A percentile compares a stretch with the other conserved stretches of the same genome.
Conservation (phyloP, 2,888 invertebrate species). For the Anodontia alba region DNA sequence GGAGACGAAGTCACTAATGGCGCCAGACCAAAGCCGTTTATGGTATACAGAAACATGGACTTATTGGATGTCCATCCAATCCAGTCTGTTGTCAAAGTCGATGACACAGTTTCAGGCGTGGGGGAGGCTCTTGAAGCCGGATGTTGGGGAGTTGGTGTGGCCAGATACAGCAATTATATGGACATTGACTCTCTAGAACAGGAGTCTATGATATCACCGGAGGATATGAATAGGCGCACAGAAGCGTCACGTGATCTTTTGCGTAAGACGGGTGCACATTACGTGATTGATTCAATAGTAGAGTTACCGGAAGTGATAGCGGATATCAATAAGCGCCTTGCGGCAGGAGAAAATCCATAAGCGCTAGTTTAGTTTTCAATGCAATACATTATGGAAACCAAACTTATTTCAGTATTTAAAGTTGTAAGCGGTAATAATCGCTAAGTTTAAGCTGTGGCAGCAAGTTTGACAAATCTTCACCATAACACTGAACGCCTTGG, state of each 20-base stretch:
- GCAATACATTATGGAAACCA: not conserved
- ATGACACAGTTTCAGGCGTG: conserved; percentile 84
- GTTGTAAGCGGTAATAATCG: no score
- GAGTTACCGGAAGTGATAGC: conserved; percentile 83
- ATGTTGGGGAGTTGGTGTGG: conserved; percentile 85
- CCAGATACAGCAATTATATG: conserved; percentile 84
- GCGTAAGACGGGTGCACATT: conserved; percentile 83
- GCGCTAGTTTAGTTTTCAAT: no score
- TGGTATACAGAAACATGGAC: conserved; percentile 85
- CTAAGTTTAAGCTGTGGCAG: no score
- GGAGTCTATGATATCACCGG: conserved; percentile 68
- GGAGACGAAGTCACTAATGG: conserved; percentile 84
- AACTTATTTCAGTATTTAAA: no score
- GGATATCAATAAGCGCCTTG: conserved; percentile 83
- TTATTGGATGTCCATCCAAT: conserved; percentile 82
- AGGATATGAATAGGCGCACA: conserved; percentile 75
- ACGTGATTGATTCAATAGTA: conserved; percentile 83
- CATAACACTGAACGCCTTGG: no score
- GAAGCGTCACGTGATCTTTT: conserved; percentile 78
- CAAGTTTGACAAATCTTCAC: no score
- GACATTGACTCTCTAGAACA: conserved; percentile 81
- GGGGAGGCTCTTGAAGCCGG: conserved; percentile 84
- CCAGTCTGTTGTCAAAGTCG: conserved; percentile 83
- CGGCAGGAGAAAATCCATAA: conserved; percentile 81
- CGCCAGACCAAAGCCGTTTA: conserved; percentile 84